Evolutionary conservation across 2,888 invertebrate genomes (phyloP).

Genomic region (Pycnomerus fuliginosus): DNA sequence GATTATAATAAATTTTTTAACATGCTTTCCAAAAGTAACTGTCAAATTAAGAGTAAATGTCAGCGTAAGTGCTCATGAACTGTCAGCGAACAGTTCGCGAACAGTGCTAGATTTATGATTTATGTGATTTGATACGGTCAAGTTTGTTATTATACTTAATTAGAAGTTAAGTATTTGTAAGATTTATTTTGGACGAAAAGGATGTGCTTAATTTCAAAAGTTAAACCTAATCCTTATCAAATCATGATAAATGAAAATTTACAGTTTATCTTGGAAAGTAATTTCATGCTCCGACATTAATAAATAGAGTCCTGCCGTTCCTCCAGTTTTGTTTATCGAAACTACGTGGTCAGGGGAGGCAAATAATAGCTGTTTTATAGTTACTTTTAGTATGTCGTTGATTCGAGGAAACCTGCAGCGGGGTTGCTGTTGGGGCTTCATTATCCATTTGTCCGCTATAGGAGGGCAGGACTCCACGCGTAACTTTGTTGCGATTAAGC

Average conservation of each 20-base stretch:
- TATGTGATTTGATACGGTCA: too few relatives aligned
- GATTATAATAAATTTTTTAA: too few relatives aligned
- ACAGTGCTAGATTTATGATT: too few relatives aligned
- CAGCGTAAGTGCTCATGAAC: too few relatives aligned
- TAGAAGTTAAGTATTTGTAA: too few relatives aligned
- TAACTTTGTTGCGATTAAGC: constrained; percentile 21
- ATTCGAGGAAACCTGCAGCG: constrained; percentile 35
- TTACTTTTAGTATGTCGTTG: constrained; percentile 42
- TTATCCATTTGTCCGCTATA: constrained; percentile 34
- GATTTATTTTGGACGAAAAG: too few relatives aligned
- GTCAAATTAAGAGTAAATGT: too few relatives aligned
- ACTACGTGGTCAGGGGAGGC: constrained; percentile 32
- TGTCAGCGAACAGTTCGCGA: too few relatives aligned
- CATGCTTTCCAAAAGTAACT: too few relatives aligned
- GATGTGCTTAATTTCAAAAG: constrained; percentile 45
- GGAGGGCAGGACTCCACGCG: constrained; percentile 13
- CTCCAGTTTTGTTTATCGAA: constrained; percentile 30
- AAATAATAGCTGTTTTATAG: constrained; percentile 44
- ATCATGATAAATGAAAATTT: constrained; percentile 37
- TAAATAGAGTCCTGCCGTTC: constrained; percentile 25
- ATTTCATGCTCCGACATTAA: constrained; percentile 22
- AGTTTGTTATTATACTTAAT: too few relatives aligned
- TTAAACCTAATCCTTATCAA: constrained; percentile 47
- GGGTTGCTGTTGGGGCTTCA: constrained; percentile 37
- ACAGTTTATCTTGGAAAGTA: constrained; percentile 28